A percentile compares a stretch with the other conserved stretches of the same genome.
Evolutionary conservation across 2,113 vertebrate species (phyloP).

Genomic region (Hiodon tergisus): DNA sequence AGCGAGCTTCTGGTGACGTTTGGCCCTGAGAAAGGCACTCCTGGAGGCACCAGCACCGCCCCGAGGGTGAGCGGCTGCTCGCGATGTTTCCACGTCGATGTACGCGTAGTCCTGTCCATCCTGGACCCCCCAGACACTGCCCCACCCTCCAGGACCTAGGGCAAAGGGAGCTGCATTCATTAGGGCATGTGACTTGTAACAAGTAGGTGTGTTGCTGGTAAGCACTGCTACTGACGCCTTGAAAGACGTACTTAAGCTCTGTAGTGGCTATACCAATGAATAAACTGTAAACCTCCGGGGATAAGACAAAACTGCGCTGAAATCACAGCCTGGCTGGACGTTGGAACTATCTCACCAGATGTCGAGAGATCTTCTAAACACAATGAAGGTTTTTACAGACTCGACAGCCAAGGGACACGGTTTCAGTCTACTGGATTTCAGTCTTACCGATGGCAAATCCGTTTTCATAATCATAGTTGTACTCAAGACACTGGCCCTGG

Average conservation of each 20-base stretch:
- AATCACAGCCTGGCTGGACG: no score
- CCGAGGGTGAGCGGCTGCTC: slow-evolving; percentile 49
- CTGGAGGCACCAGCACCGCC: slow-evolving; percentile 26
- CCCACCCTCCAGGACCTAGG: slow-evolving; percentile 85
- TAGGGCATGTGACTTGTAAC: no score
- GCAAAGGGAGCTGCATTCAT: not conserved
- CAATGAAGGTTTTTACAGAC: not conserved
- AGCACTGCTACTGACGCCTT: no score
- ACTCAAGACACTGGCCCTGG: slow-evolving; percentile 88
- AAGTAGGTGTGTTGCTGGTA: no score
- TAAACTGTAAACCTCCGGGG: no score
- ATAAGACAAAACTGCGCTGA: no score
- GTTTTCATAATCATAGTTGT: slow-evolving; percentile 96
- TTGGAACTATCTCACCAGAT: not conserved
- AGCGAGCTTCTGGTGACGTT: slow-evolving; percentile 68
- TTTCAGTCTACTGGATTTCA: not conserved
- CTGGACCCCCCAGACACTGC: slow-evolving; percentile 60
- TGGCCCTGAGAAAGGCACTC: slow-evolving; percentile 58
- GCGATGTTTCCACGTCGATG: slow-evolving; percentile 70
- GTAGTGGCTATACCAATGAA: no score
- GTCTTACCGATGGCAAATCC: slow-evolving; percentile 89
- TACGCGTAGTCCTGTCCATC: slow-evolving; percentile 86
- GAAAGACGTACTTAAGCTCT: no score
- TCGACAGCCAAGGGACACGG: not conserved
- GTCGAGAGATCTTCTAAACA: not conserved